Evolutionary conservation across 2,888 invertebrate genomes (phyloP), one percentile per base, ranked within the genome.

Genomic region (Leptopilina drosophilae): DNA sequence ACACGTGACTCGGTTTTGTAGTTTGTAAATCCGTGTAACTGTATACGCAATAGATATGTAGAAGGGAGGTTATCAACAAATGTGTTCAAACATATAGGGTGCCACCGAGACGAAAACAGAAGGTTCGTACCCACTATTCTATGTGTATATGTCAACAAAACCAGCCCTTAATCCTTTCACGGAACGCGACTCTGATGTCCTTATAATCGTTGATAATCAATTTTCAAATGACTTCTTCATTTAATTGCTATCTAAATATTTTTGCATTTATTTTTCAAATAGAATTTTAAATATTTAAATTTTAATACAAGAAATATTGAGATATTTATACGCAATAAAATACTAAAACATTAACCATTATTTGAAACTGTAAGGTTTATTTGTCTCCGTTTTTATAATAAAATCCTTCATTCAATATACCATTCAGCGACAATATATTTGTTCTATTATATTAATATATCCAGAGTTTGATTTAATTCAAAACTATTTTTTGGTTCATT

Each of bases 41-140:
- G 78, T 77, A 87, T 87, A 86, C 87, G 82, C 78, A 76, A 49
- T 49, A 79, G 80, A 79, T 76, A 79, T 81, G 80, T 81, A 80
- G 6, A 42, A 42, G 82, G 82, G 79, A 79, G 82, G 82, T 90
- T 89, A 91, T 90, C 90, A 90, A 90, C 90, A 91, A 91, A 91
- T 91, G 89, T 91, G 91, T 91, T 91, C 89, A 91, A 91, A 91
- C 90, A 90, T 90, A 89, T 90, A 90, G 90, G 89, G 90, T 90
- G 88, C 89, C 90, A 86, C 82, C 85, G 81, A 78, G 83, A 83
- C 82, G 80, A 83, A 81, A 85, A 84, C 84, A 83, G 78, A 80
- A 80, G 79, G 66, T 65, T 64, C 79, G 78, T 53, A 78, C 76
- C 79, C 67, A 66, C 56, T 79, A 84, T 85, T 87, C 88, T 88